phyloP scores from a whole-genome alignment of 2,797 vertebrate species.

The Aviceda leuphotes region DNA sequence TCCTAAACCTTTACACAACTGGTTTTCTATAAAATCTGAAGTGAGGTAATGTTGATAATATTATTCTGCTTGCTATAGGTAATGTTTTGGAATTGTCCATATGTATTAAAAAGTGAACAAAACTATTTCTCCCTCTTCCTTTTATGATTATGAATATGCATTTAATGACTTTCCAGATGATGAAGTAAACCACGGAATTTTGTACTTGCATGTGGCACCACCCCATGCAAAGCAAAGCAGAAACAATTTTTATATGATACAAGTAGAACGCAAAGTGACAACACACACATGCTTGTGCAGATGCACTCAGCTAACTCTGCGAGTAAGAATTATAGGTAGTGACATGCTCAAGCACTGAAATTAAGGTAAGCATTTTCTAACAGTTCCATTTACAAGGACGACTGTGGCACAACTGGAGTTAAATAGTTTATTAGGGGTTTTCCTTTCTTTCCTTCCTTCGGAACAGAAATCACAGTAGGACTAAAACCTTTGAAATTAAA shows the following conservation, averaged over 20 bases:
- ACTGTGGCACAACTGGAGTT: neutral
- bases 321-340: neutral
- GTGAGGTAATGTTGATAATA: neutral
- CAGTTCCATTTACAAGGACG: neutral
- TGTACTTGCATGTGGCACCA: neutral
- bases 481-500: slow-evolving; percentile 44
- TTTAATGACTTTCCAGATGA: neutral
- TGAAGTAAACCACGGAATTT: neutral
- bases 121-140: neutral
- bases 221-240: neutral
- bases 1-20: neutral
- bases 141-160: neutral
- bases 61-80: neutral
- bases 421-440: neutral
- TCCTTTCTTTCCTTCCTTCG: neutral
- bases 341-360: neutral
- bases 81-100: neutral
- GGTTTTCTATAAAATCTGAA: neutral
- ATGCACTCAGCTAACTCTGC: neutral
- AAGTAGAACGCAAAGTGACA: neutral
- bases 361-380: neutral
- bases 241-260: neutral
- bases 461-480: slow-evolving; percentile 29
- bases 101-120: neutral
- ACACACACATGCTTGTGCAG: neutral